Evolutionary conservation across 2,888 invertebrate species (phyloP).

Genomic region (Sphaeridia pumilis): DNA sequence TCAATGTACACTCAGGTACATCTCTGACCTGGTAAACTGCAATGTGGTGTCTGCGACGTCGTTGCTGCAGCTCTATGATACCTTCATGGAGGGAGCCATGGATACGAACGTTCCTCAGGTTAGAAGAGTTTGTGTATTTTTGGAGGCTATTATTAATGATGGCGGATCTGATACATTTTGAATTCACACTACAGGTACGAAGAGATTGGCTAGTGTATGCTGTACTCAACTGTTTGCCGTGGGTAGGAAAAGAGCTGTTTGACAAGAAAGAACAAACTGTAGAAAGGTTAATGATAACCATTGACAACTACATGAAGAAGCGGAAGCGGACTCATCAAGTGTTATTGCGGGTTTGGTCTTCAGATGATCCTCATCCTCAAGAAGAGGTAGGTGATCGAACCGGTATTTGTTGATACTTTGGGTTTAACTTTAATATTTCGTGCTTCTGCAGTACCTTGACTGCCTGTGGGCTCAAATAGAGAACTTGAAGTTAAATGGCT

Average conservation of each 20-base stretch:
- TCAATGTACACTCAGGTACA: constrained; percentile 73
- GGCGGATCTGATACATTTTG: no score
- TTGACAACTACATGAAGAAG: constrained; percentile 85
- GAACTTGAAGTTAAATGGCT: constrained; percentile 82
- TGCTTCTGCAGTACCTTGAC: constrained; percentile 60
- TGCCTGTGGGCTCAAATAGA: constrained; percentile 91
- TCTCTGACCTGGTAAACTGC: constrained; percentile 93
- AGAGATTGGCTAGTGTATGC: constrained; percentile 56
- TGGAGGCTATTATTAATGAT: not conserved
- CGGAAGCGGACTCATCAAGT: constrained; percentile 86
- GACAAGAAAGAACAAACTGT: constrained; percentile 92
- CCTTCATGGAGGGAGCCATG: constrained; percentile 83
- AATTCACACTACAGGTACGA: constrained; percentile 46
- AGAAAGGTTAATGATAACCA: constrained; percentile 75
- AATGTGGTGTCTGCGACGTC: constrained; percentile 90
- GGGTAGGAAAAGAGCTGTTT: constrained; percentile 90
- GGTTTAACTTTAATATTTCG: constrained; percentile 4
- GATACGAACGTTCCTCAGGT: constrained; percentile 90
- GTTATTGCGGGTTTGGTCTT: constrained; percentile 84
- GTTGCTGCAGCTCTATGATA: constrained; percentile 76
- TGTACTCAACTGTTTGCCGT: constrained; percentile 82
- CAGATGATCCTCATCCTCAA: constrained; percentile 89
- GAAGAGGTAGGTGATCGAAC: constrained; percentile 59
- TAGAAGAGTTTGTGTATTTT: constrained; percentile 2
- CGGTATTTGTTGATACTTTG: no score